Evolutionary conservation across 2,888 invertebrate genomes (phyloP), one percentile per base, ranked within the genome.

Genomic region (Drosophila stalkeri): DNA sequence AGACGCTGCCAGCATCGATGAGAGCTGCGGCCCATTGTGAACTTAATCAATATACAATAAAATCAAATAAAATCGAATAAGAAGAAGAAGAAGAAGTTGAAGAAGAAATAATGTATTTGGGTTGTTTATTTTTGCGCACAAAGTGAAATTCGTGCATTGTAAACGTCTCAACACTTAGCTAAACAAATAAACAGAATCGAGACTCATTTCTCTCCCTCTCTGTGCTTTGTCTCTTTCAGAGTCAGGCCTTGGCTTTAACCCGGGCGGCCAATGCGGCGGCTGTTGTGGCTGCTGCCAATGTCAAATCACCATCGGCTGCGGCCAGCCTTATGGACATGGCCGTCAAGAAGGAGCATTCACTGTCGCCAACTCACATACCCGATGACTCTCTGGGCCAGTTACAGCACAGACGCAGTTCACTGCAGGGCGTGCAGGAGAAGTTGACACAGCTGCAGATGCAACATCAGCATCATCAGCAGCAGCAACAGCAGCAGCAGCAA

Each of bases 191-290:
- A 49, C 51, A 74, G 74, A 66, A 44, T 54, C 35, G 33, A 57
- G 41, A 61, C 54, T 35, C 7, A 51, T 33, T 51, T 33, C 49
- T n/a, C 49, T 23, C 9, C 9, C 27, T 27, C 16, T 2, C 37
- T 6, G 2, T 39, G 2, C 12, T 41, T 23, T 0, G 35, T 54
- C 37, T 39, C 20, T 83, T 94, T 94, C 27, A 95, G 95, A 95
- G 94, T 90, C 95, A 95, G 92, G 95, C 95, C 60, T 92, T 95
- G 92, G 95, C 95, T 69, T 92, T 95, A 91, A 95, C 95, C 77
- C 94, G 95, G 57, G 92, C 90, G 56, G 90, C 83, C 46, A 86
- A 72, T 31, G 60, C 60, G 35, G 57, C 57, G 12, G 57, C 57
- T 3, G 57, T 57, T 9, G 57, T 66, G 66, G 65, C 65, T 49